Evolutionary conservation across 2,113 vertebrate genomes (phyloP).

Genomic region (Vulpes ferrilata): DNA sequence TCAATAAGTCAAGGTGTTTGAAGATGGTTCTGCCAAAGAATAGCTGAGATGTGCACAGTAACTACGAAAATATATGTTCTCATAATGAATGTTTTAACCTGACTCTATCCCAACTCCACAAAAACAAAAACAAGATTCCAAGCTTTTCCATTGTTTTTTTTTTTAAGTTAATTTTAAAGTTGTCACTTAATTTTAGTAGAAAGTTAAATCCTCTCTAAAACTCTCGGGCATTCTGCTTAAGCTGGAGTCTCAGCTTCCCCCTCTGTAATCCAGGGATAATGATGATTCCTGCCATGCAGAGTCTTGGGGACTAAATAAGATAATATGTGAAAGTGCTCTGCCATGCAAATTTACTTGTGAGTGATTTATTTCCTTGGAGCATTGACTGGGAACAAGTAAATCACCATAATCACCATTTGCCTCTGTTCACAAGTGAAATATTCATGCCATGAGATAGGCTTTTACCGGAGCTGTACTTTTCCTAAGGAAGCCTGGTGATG

Average conservation of each 20-base stretch:
- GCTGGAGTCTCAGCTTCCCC: neutral
- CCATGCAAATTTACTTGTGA: neutral
- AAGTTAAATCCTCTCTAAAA: conserved; percentile 17
- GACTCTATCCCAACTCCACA: neutral
- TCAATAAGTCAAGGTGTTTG: neutral
- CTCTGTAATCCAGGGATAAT: neutral
- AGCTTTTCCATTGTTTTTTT: neutral
- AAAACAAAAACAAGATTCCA: neutral
- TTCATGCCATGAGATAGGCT: neutral
- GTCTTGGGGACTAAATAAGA: neutral
- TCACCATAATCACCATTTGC: neutral
- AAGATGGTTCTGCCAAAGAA: neutral
- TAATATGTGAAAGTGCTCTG: neutral
- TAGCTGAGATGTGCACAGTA: neutral
- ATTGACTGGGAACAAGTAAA: neutral
- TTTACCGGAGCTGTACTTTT: neutral
- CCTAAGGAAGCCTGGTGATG: neutral
- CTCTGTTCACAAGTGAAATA: conserved; percentile 40
- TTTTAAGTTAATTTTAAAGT: neutral
- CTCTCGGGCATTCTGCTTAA: neutral
- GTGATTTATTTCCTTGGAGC: conserved; percentile 19
- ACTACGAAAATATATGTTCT: neutral
- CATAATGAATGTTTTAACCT: neutral
- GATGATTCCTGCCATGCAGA: neutral
- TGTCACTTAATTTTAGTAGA: neutral